These are phyloP conservation scores for Rhincodon typus DNA, from an alignment of 2,797 vertebrate genomes.

Conservation along the genomic window DNA sequence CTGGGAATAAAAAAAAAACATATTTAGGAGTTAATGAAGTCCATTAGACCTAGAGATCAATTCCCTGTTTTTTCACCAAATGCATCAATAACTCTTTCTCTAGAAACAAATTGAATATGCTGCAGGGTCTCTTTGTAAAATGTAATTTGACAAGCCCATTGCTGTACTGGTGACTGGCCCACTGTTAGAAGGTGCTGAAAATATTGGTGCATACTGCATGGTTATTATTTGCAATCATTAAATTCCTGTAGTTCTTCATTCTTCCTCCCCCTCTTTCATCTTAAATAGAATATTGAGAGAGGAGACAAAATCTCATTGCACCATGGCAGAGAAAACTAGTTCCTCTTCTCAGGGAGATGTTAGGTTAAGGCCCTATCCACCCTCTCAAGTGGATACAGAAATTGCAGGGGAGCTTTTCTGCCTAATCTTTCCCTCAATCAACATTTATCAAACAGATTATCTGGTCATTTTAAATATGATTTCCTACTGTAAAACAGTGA, in stretches of 20 bases:
- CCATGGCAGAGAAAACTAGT: neutral
- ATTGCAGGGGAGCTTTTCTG: neutral
- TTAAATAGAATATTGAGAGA: neutral
- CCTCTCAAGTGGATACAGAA: neutral
- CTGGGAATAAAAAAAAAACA: neutral
- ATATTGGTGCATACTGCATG: neutral
- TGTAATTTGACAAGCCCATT: neutral
- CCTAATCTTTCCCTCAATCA: neutral
- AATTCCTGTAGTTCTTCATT: neutral
- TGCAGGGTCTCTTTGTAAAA: neutral
- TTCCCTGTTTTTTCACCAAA: neutral
- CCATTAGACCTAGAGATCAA: neutral
- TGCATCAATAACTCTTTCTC: neutral
- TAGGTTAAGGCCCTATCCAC: neutral
- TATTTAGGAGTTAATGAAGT: neutral
- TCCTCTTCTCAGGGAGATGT: neutral
- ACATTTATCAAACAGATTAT: neutral
- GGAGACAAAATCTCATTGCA: neutral
- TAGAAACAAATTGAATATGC: neutral
- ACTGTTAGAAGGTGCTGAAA: neutral
- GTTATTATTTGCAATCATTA: neutral
- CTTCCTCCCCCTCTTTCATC: too few relatives aligned
- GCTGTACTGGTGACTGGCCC: neutral
- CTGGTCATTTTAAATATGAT: too few relatives aligned
- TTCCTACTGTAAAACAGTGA: too few relatives aligned